These are phyloP conservation scores for Nothocercus nigrocapillus DNA, from an alignment of 2,113 vertebrate genomes.

Conservation along the genomic window DNA sequence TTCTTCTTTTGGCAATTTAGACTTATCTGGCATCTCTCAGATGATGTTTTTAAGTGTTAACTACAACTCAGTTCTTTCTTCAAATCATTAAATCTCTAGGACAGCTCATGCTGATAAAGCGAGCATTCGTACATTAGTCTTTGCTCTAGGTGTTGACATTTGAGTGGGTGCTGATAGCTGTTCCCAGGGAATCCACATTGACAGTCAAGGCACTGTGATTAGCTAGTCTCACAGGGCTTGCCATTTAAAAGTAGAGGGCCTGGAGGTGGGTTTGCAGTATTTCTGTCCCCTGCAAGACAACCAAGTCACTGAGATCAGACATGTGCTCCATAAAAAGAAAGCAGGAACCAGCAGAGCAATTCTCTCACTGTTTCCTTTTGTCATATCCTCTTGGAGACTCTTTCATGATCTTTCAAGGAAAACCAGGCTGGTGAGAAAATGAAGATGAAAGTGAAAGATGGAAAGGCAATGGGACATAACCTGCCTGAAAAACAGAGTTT, in stretches of 20 bases:
- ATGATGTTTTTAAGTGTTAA: conserved; percentile 27
- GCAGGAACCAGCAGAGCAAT: neutral
- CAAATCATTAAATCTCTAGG: conserved; percentile 9
- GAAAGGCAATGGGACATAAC: neutral
- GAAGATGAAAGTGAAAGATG: neutral
- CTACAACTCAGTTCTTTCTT: conserved; percentile 3
- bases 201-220: neutral
- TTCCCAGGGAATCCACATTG: neutral
- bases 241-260: neutral
- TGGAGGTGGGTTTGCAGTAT: neutral
- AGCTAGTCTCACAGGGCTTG: neutral
- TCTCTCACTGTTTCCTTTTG: neutral
- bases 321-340: neutral
- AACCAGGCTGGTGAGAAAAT: neutral
- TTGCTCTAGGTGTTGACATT: conserved; percentile 1
- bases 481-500: neutral
- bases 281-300: neutral
- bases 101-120: conserved; percentile 27
- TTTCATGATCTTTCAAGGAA: neutral
- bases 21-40: conserved; percentile 4
- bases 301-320: rapidly evolving
- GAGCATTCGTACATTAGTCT: neutral
- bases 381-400: neutral
- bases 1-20: conserved; percentile 8
- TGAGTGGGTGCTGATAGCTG: neutral